Evolutionary conservation across 2,797 vertebrate species (phyloP).

Genomic region (Dallia pectoralis): DNA sequence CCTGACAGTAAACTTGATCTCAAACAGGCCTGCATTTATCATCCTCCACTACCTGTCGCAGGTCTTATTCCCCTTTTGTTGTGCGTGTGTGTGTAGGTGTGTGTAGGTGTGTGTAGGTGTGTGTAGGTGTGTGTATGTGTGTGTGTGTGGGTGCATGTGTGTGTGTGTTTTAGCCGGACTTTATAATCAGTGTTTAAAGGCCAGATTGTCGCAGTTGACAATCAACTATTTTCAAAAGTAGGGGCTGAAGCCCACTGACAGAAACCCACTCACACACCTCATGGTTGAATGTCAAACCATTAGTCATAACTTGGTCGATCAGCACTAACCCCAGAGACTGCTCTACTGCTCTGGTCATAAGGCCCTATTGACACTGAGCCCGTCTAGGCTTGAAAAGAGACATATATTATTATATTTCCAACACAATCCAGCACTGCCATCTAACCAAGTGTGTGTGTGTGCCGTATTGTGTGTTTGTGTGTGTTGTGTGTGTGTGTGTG

Average conservation of each 20-base stretch:
- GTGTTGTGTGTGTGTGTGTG: constrained; percentile 5
- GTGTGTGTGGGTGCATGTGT: too few species aligned
- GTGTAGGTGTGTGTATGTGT: too few species aligned
- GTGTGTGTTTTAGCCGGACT: constrained; percentile 24
- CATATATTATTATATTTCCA: constrained; percentile 3
- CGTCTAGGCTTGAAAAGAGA: constrained; percentile 11
- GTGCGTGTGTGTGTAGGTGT: constrained; percentile 31
- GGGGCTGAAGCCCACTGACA: constrained; percentile 55
- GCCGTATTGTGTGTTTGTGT: not conserved
- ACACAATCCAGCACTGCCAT: constrained; percentile 5
- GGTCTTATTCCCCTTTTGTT: constrained; percentile 7
- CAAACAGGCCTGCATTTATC: constrained; percentile 22
- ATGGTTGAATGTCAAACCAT: not conserved
- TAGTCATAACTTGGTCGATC: not conserved
- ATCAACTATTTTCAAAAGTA: constrained; percentile 57
- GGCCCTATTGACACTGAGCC: constrained; percentile 4
- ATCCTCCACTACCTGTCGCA: constrained; percentile 14
- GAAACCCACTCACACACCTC: constrained; percentile 22
- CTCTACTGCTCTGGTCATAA: constrained; percentile 12
- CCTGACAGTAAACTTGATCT: constrained; percentile 14
- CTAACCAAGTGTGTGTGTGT: constrained; percentile 3
- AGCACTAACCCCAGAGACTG: not conserved
- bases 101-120: too few species aligned
- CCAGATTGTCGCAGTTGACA: constrained; percentile 60
- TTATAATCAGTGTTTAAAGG: constrained; percentile 53